Evolutionary conservation across 1,140 invertebrate species (phyloP).

Genomic region (Battus philenor): DNA sequence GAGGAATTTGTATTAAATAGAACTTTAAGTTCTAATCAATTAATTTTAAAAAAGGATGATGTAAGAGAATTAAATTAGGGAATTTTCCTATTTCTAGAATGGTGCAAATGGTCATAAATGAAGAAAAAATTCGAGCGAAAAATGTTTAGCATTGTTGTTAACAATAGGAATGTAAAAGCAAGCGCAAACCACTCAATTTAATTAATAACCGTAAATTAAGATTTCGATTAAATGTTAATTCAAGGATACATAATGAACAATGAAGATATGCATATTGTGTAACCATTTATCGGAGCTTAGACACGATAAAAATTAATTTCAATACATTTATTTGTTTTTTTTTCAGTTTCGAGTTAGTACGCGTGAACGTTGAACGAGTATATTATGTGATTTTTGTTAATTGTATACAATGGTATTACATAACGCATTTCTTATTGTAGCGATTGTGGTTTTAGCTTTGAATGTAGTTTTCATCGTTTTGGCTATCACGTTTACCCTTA

Average conservation of each 20-base stretch:
- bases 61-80: no score
- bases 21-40: no score
- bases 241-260: constrained; percentile 3
- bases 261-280: constrained; percentile 1
- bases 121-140: no score
- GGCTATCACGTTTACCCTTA: constrained; percentile 14
- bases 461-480: constrained; percentile 25
- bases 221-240: no score
- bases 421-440: constrained; percentile 17
- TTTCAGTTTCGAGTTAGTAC: background rate
- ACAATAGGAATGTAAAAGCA: no score
- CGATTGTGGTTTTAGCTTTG: constrained; percentile 14
- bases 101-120: no score
- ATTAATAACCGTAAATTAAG: no score
- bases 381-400: background rate
- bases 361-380: background rate
- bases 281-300: background rate
- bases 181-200: no score
- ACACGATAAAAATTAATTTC: constrained; percentile 1
- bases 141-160: no score
- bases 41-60: no score
- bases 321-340: background rate
- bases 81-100: no score
- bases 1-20: no score
- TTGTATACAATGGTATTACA: background rate